Evolutionary conservation across 2,888 invertebrate genomes (phyloP).

Genomic region (Apamea sordens): DNA sequence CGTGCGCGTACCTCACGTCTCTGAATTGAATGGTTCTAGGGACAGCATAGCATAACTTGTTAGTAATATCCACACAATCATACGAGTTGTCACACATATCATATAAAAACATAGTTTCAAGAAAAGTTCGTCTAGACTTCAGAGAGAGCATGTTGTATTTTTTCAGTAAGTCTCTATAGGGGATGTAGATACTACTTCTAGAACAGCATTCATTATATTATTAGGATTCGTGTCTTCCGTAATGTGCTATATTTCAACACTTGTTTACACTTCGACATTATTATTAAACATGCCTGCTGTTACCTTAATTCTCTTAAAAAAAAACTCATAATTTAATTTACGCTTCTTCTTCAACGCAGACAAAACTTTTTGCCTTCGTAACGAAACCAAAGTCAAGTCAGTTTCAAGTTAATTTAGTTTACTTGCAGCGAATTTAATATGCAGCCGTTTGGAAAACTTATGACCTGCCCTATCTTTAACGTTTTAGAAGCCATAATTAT

Average conservation of each 20-base stretch:
- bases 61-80: no score
- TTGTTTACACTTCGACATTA: background rate
- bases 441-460: slow-evolving; percentile 17
- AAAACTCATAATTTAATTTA: background rate
- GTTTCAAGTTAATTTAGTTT: slow-evolving; percentile 16
- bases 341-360: background rate
- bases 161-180: no score
- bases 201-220: no score
- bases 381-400: background rate
- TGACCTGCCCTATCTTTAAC: background rate
- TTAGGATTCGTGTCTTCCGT: no score
- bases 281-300: background rate
- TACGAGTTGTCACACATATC: no score
- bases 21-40: no score
- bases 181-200: no score
- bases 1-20: no score
- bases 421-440: slow-evolving; percentile 15
- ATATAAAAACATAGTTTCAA: no score
- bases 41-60: no score
- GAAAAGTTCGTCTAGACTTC: no score
- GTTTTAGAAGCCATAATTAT: slow-evolving; percentile 36
- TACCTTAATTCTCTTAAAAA: background rate
- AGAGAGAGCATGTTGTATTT: no score
- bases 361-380: slow-evolving; percentile 3
- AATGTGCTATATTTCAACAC: background rate